Base-by-base conservation (phyloP, 1,140 invertebrate genomes). In the Palaemon carinicauda region DNA sequence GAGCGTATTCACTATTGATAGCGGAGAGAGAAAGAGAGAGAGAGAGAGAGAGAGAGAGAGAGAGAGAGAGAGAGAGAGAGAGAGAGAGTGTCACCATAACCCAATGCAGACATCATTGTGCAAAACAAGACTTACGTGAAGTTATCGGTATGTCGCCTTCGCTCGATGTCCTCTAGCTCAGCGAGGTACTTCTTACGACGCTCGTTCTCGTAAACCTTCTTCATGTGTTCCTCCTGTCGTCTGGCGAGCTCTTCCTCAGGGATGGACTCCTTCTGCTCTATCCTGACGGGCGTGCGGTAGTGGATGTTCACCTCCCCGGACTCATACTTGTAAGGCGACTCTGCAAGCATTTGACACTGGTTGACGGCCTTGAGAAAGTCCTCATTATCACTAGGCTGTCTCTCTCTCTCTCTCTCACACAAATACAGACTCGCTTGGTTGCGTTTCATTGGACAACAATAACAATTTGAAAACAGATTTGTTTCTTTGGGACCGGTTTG, bases 251-350 rank as follows among this genome's bases (percentile, higher is more conserved):
- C 96, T 33, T 91, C 91, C 80, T 91, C 91, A 29, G 90, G 90
- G 53, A 91, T 90, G 89, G 94, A 93, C 87, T 96, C 95, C 91
- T 97, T 95, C 81, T 96, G 95, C 91, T 97, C 96, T 90, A 95
- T 94, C 87, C 96, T 93, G 80, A 97, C 94, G 56, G 97, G 96
- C 69, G 94, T 96, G 90, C 95, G 94, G 93, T 97, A 98, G 92
- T 97, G 96, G 91, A 98, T 97, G 90, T 96, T 98, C 90, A 98
- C 96, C 92, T 97, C 96, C 90, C 96, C 95, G 92, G 97, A 96
- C 90, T 96, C 95, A 93, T 97, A 98, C 89, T 95, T 95, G 90
- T 95, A 94, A 65, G 95, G 95, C 88, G 96, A 96, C 93, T 96
- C 96, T 97, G 91, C 29, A 89, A 89, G 87, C 9, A 51, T 41